Evolutionary conservation across 2,113 vertebrate genomes (phyloP), one percentile per base, ranked within the genome.

Genomic region (Isichthys henryi): DNA sequence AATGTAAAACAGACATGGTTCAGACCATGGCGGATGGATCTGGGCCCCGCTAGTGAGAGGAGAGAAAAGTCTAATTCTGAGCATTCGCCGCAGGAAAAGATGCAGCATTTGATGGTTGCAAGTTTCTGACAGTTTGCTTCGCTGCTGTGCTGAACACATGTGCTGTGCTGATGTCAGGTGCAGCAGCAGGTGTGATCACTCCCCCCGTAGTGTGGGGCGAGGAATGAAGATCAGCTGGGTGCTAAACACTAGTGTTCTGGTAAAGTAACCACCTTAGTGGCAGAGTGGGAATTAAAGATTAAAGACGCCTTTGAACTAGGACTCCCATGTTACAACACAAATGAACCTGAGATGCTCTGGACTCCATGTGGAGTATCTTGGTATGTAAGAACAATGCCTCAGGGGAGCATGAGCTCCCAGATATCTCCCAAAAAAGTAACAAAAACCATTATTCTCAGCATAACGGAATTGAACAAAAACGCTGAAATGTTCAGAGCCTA

Each of bases 401-500:
- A 43, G 74, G 31, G 70, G 70, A n/a, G 70, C 27, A 35, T 2
- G 39, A 35, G 35, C 35, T 39, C 3, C 15, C 17, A 85, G 46
- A 85, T 46, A 46, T 84, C 82, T n/a, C 19, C 39, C 23, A 45
- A 85, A 85, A 49, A 45, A 46, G 9, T 49, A 45, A n/a, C 43
- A 27, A 84, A 27, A 48, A 85, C 23, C 19, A 10, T 23, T 39
- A 84, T 45, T 23, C 82, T 39, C 39, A 46, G 45, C 23, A 84
- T 15, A 21, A 17, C 1, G 9, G 82, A 10, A 7, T 9, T 80
- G 91, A 92, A 89, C 35, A 77, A 90, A 89, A 74, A 87, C 43
- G 43, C 91, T 94, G 89, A 92, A 92, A 92, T 92, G 92, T 92
- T 94, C 91, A 92, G 88, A 77, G 89, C 80, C 9, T 43, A 48